Percentiles rank a stretch among this genome's conserved stretches.
Evolutionary conservation across 2,888 invertebrate genomes (phyloP).

Genomic region (Heliconius sara): DNA sequence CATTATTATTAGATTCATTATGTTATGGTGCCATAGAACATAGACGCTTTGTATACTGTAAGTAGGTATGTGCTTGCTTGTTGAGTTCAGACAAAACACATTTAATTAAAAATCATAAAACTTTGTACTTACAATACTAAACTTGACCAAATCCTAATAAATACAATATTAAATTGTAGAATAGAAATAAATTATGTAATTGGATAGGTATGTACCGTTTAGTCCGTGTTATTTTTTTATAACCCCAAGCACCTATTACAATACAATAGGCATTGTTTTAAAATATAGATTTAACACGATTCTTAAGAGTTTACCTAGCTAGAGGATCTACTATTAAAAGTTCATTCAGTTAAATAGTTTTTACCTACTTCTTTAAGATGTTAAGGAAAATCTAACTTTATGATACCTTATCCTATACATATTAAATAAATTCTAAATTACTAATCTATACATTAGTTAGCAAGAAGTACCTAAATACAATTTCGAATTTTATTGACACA

Average conservation of each 20-base stretch:
- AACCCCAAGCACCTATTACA: too few species aligned
- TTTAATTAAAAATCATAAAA: background rate
- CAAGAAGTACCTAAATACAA: background rate
- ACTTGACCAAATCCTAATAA: too few species aligned
- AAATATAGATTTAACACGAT: too few species aligned
- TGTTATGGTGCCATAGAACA: constrained; percentile 43
- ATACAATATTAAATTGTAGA: background rate
- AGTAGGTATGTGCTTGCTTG: background rate
- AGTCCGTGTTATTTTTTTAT: too few species aligned
- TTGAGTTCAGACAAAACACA: background rate
- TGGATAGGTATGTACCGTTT: too few species aligned
- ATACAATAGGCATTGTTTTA: too few species aligned
- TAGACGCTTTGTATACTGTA: constrained; percentile 10
- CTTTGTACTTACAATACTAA: too few species aligned
- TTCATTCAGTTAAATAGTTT: too few species aligned
- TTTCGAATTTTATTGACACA: background rate
- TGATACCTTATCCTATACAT: background rate
- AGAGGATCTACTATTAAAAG: background rate
- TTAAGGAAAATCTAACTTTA: background rate
- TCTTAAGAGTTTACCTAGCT: too few species aligned
- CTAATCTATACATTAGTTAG: background rate
- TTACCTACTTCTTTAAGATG: background rate
- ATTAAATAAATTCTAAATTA: background rate
- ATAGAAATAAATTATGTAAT: background rate
- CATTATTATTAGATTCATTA: constrained; percentile 60